Conservation (phyloP, 2,113 vertebrate genomes). For the Martes martes region DNA sequence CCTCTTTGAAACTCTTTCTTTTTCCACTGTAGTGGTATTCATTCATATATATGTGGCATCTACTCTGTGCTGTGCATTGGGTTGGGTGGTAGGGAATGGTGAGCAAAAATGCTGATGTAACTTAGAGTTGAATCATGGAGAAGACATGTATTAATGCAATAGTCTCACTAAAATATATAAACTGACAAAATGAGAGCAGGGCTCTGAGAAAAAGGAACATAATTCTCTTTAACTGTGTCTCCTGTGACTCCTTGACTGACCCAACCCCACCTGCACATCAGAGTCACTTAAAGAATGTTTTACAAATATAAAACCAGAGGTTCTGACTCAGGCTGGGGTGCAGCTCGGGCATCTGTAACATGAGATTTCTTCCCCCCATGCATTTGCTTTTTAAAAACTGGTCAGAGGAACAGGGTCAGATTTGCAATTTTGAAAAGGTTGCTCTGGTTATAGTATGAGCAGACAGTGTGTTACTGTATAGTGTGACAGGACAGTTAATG, state of each 20-base stretch:
- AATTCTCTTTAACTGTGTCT: not conserved
- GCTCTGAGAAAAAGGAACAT: not conserved
- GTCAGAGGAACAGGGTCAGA: not conserved
- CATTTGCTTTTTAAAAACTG: not conserved
- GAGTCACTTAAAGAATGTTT: not conserved
- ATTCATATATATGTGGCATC: not conserved
- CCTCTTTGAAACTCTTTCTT: slow-evolving; percentile 2
- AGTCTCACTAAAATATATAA: not conserved
- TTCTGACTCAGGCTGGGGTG: not conserved
- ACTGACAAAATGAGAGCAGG: not conserved
- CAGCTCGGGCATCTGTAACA: not conserved
- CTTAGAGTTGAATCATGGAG: not conserved
- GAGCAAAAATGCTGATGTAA: not conserved
- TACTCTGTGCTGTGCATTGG: not conserved
- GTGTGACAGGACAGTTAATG: not conserved
- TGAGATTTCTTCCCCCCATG: not conserved
- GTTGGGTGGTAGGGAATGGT: not conserved
- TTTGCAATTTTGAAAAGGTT: not conserved
- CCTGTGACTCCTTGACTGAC: not conserved
- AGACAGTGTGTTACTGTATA: not conserved
- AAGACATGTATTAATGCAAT: not conserved
- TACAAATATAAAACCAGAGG: not conserved
- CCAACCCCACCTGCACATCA: not conserved
- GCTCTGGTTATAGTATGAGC: not conserved
- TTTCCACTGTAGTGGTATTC: not conserved